Conservation (phyloP, 92 coral and sea anemone genomes). For the Zoanthus sociatus region DNA sequence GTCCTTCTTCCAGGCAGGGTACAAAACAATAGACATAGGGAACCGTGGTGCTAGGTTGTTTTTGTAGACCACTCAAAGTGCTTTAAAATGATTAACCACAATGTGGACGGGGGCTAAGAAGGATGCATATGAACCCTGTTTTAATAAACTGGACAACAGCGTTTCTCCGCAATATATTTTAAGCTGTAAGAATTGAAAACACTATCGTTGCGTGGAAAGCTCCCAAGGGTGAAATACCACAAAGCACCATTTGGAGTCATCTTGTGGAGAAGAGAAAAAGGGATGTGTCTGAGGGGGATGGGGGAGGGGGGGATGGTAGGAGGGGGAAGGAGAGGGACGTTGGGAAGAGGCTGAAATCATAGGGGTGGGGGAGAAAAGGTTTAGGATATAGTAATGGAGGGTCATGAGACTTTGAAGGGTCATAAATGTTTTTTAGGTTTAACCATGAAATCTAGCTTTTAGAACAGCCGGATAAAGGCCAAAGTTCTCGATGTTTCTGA, state of each 20-base stretch:
- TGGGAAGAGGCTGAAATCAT: no score
- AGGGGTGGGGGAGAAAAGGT: no score
- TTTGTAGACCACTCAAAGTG: constrained; percentile 65
- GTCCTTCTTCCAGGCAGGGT: constrained; percentile 45
- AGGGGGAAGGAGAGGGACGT: no score
- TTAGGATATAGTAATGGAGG: no score
- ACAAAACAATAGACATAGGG: constrained; percentile 47
- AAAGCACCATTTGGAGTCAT: constrained; percentile 60
- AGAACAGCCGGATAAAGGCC: no score
- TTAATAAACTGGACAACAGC: constrained; percentile 55
- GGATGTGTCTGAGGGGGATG: no score
- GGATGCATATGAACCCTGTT: constrained; percentile 22
- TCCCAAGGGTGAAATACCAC: constrained; percentile 57
- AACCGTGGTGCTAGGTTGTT: constrained; percentile 49
- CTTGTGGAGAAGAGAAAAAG: not conserved
- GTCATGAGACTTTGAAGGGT: no score
- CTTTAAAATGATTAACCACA: constrained; percentile 54
- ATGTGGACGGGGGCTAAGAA: constrained; percentile 28
- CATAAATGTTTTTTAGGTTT: no score
- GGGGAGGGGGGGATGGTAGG: no score
- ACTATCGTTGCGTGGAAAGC: constrained; percentile 47
- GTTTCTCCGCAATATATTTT: constrained; percentile 46
- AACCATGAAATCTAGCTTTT: no score
- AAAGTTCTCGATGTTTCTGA: no score
- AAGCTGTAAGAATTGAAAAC: constrained; percentile 53